Evolutionary conservation across 2,113 vertebrate species (phyloP).

Genomic region (Ranitomeya variabilis): DNA sequence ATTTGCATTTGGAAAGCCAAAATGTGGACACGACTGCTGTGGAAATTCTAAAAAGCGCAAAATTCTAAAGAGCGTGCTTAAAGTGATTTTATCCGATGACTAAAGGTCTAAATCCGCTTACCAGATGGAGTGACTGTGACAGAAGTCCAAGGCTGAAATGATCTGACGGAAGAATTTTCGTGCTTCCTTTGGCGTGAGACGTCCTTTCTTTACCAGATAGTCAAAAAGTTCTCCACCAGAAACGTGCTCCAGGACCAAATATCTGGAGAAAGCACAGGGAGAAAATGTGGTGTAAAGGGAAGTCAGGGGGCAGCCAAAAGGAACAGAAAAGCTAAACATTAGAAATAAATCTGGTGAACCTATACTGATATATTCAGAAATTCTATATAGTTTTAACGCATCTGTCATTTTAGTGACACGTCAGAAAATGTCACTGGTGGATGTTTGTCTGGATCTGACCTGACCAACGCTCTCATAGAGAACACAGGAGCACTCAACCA

Average conservation of each 20-base stretch:
- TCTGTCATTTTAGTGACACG: not conserved
- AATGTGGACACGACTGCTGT: not conserved
- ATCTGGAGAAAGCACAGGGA: conserved; percentile 71
- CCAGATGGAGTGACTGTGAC: conserved; percentile 99
- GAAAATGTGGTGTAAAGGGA: not conserved
- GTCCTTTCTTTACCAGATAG: conserved; percentile 98
- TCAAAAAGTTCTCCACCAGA: conserved; percentile 98
- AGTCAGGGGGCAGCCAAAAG: not conserved
- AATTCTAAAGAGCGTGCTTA: too few relatives aligned
- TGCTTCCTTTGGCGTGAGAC: conserved; percentile 97
- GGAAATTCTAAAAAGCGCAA: too few relatives aligned
- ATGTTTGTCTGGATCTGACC: not conserved
- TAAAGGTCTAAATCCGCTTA: conserved; percentile 65
- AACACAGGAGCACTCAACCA: too few relatives aligned
- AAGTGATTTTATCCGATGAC: too few relatives aligned
- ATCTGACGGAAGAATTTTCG: conserved; percentile 99
- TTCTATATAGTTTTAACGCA: not conserved
- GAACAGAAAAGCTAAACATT: not conserved
- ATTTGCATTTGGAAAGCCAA: not conserved
- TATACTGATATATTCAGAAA: not conserved
- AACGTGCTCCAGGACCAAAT: conserved; percentile 98
- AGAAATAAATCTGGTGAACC: not conserved
- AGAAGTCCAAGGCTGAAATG: conserved; percentile 98
- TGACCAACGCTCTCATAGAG: not conserved
- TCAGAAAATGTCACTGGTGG: not conserved